Evolutionary conservation across 2,113 vertebrate species (phyloP), one percentile per base, ranked within the genome.

Genomic region (Petroica traversi): DNA sequence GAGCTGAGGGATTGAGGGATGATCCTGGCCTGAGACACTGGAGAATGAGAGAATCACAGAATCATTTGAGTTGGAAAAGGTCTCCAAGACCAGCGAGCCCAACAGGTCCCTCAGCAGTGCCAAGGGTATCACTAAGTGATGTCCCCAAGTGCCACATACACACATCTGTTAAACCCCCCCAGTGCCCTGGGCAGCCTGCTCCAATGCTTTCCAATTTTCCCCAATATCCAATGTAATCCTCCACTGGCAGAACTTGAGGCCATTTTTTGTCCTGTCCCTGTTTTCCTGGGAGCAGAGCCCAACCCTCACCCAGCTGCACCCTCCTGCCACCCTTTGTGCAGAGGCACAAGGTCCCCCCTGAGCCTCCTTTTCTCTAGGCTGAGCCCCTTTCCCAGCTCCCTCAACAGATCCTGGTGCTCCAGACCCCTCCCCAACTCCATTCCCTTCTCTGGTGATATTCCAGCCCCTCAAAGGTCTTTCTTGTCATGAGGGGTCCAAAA

Each of bases 221-320:
- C 38, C 34, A 40, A 9, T 12, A 87, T 14, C 55, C 48, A 45
- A 6, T 8, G 28, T 11, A 54, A 54, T 54, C 15, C 28, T 62
- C n/a, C 16, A 4, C 19, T 46, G 8, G 11, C 26, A 10, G 19
- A 48, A 9, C 29, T 4, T 34, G 8, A 40, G 48, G 28, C 20
- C 40, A 4, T 3, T 62, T 31, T 5, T 2, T 46, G 5, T 58
- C n/a, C n/a, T 86, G 38, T 52, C 6, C 33, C 24, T 46, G 41
- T 11, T 61, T 86, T 28, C 23, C 19, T 52, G 73, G 9, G 28
- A 68, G 38, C n/a, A 68, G 28, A 87, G 12, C 23, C 23, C 0
- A 1, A 40, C 8, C 3, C 11, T 12, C 43, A 8, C 22, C 45
- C 2, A 3, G 23, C 23, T 61, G 12, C 5, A 1, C 19, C 7